Conservation (phyloP, 2,113 vertebrate genomes). For the Thalassarche chlororhynchos region DNA sequence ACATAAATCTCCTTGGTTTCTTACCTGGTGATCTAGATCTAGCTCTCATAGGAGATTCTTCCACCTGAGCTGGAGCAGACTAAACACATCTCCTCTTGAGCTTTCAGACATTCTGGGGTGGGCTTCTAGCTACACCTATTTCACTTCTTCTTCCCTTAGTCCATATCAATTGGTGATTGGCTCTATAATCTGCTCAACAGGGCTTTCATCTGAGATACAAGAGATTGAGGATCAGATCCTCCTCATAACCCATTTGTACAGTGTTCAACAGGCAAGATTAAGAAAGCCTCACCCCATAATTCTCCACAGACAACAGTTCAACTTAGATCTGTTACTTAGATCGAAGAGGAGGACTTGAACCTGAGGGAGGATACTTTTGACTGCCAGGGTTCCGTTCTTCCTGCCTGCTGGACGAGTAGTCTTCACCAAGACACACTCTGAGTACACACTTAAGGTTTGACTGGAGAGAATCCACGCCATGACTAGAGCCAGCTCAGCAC, state of each 20-base stretch:
- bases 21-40: neutral
- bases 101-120: neutral
- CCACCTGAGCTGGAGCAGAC: neutral
- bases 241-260: neutral
- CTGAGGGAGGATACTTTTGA: neutral
- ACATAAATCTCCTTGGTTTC: neutral
- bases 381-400: neutral
- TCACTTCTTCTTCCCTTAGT: neutral
- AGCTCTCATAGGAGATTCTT: neutral
- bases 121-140: neutral
- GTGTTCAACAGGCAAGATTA: neutral
- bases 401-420: neutral
- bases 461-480: rapidly evolving
- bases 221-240: neutral
- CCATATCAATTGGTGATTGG: neutral
- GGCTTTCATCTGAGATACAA: neutral
- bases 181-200: neutral
- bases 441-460: neutral
- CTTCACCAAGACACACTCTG: neutral
- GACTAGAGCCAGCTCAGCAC: neutral
- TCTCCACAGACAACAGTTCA: neutral
- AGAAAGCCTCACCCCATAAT: neutral
- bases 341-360: neutral
- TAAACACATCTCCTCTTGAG: neutral
- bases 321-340: neutral